Evolutionary conservation across 2,797 vertebrate genomes (phyloP).

Genomic region (Limnodromus scolopaceus): DNA sequence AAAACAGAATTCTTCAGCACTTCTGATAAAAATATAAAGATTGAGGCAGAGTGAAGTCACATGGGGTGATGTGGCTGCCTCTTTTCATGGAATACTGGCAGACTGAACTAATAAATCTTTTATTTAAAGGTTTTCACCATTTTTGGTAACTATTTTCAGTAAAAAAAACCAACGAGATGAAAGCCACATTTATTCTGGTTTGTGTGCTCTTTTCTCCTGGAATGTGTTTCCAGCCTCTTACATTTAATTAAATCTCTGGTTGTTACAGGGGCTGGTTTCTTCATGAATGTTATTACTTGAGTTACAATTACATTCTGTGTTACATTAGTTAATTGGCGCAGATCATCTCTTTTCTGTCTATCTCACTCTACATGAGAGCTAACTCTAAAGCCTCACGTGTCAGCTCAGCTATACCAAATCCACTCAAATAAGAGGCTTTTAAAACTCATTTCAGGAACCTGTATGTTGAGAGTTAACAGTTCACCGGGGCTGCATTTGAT

Average conservation of each 20-base stretch:
- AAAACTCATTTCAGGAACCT: neutral
- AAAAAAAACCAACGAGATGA: neutral
- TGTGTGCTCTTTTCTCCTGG: neutral
- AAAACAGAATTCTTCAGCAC: neutral
- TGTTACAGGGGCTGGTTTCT: neutral
- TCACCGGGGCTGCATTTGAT: neutral
- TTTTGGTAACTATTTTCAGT: neutral
- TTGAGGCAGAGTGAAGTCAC: neutral
- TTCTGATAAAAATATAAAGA: neutral
- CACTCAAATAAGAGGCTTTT: neutral
- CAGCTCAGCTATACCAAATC: neutral
- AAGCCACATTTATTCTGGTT: neutral
- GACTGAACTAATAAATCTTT: neutral
- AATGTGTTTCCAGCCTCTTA: neutral
- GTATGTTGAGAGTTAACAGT: neutral
- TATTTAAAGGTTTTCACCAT: neutral
- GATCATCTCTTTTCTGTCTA: neutral
- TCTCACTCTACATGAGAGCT: neutral
- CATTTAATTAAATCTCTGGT: neutral
- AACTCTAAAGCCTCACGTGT: neutral
- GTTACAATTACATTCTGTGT: neutral
- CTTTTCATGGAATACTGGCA: neutral
- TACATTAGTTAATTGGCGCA: neutral
- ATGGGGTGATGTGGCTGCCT: neutral
- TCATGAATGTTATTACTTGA: neutral